Conservation (phyloP, 1,140 invertebrate genomes). For the Eurosta solidaginis region DNA sequence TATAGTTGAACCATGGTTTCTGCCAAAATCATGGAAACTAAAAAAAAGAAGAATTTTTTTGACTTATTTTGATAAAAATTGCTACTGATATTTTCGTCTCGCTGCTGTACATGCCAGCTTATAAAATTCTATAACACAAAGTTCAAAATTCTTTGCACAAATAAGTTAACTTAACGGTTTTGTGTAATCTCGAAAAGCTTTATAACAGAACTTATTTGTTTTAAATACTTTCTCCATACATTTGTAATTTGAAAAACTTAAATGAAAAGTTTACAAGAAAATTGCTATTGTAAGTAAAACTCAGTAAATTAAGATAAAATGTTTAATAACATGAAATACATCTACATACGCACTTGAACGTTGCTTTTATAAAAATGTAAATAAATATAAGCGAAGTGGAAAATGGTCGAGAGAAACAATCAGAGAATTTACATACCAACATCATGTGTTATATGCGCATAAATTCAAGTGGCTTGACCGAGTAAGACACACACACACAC, state of each 20-base stretch:
- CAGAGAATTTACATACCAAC: background rate
- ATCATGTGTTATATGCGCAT: background rate
- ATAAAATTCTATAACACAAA: too few relatives aligned
- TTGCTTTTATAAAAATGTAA: background rate
- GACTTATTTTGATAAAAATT: too few relatives aligned
- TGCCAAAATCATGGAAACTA: too few relatives aligned
- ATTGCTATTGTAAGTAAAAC: background rate
- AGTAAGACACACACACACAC: background rate
- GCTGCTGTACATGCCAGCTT: too few relatives aligned
- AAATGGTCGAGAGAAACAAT: background rate
- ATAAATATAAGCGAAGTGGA: background rate
- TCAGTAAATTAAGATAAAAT: background rate
- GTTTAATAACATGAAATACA: background rate
- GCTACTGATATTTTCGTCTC: too few relatives aligned
- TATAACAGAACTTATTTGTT: background rate
- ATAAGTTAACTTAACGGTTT: too few relatives aligned
- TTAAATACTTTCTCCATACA: background rate
- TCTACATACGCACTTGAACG: background rate
- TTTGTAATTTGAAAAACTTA: background rate
- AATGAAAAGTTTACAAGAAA: background rate
- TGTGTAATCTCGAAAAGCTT: background rate
- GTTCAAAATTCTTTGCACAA: too few relatives aligned
- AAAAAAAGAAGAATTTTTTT: too few relatives aligned
- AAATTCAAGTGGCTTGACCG: background rate
- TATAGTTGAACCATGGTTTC: too few relatives aligned